These are phyloP conservation scores for Neodontobutis hainanensis DNA, from an alignment of 2,113 vertebrate species.

Conservation along the genomic window DNA sequence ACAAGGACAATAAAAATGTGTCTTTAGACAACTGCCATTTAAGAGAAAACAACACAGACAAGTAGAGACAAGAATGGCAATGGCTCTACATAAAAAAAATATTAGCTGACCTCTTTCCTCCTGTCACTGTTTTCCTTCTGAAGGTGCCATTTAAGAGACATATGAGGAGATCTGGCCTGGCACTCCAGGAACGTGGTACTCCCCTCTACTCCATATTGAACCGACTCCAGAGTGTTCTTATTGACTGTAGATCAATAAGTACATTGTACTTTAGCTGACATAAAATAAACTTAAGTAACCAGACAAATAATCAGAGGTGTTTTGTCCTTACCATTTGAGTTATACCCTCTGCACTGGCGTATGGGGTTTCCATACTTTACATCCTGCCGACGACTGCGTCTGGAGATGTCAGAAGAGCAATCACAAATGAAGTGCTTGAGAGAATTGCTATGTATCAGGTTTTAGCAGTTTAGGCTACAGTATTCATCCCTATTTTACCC, in stretches of 20 bases:
- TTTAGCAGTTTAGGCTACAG: background rate
- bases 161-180: conserved; percentile 93
- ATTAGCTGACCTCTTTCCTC: conserved; percentile 88
- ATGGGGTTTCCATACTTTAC: conserved; percentile 87
- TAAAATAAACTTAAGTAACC: no score
- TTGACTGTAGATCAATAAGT: conserved; percentile 79
- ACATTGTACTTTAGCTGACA: background rate
- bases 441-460: conserved; percentile 5
- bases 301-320: background rate
- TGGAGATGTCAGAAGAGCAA: conserved; percentile 56
- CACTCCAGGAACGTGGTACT: conserved; percentile 96
- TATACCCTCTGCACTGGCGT: conserved; percentile 84
- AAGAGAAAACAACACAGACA: background rate
- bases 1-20: background rate
- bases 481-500: background rate
- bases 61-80: background rate
- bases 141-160: conserved; percentile 94
- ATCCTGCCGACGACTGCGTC: conserved; percentile 85
- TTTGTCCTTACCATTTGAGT: conserved; percentile 79
- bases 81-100: background rate
- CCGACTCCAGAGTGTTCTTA: conserved; percentile 88
- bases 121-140: conserved; percentile 95
- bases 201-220: conserved; percentile 95
- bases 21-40: background rate
- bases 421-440: conserved; percentile 36